phyloP scores from a whole-genome alignment of 2,888 invertebrate genomes.

The Acleris cristana region DNA sequence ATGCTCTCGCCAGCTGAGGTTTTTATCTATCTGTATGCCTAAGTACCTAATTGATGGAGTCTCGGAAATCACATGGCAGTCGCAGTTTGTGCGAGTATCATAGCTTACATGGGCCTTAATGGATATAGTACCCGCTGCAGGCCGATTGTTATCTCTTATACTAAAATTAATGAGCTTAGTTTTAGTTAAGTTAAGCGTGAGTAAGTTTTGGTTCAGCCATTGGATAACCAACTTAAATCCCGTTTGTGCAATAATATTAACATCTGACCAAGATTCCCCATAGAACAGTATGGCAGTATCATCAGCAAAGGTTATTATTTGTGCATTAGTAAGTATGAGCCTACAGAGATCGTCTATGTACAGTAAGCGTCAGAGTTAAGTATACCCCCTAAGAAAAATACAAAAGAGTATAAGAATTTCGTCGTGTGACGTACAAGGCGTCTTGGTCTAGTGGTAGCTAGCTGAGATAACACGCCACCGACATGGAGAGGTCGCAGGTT shows the following conservation, averaged over 20 bases:
- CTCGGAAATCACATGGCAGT: not conserved
- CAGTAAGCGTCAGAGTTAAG: too few species aligned
- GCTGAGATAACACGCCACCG: too few species aligned
- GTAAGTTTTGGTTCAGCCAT: not conserved
- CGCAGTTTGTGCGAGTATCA: not conserved
- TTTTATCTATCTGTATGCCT: not conserved
- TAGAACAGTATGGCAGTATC: not conserved
- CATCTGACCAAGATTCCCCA: not conserved
- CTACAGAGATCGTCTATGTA: not conserved
- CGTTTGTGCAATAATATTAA: not conserved
- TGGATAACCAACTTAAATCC: not conserved
- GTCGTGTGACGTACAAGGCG: too few species aligned
- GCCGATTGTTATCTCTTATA: not conserved
- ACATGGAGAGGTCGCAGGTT: too few species aligned
- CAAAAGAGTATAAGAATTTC: too few species aligned
- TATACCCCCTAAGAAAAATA: too few species aligned
- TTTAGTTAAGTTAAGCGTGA: slow-evolving; percentile 3
- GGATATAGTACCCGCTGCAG: not conserved
- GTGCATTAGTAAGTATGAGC: not conserved
- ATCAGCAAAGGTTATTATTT: not conserved
- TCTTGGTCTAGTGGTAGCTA: too few species aligned
- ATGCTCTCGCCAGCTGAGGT: not conserved
- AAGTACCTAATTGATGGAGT: not conserved
- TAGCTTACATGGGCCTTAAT: not conserved
- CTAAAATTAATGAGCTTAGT: not conserved